A percentile compares a stretch with the other conserved stretches of the same genome.
Evolutionary conservation across 2,888 invertebrate species (phyloP).

Genomic region (Neocrepidodera transversa): DNA sequence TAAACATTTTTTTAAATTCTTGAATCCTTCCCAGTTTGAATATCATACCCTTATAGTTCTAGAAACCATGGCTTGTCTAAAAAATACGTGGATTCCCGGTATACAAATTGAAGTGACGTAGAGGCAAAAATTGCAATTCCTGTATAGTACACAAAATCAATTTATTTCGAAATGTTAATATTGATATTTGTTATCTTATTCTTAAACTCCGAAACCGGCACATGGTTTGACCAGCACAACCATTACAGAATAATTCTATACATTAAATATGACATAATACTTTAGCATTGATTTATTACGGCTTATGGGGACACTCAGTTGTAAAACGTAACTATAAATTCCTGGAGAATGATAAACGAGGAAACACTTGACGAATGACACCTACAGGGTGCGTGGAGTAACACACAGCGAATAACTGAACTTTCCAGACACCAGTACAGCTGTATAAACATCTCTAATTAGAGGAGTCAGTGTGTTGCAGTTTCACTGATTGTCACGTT

Average conservation of each 20-base stretch:
- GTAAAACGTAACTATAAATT: slow-evolving; percentile 44
- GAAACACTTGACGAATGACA: slow-evolving; percentile 44
- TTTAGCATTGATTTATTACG: slow-evolving; percentile 31
- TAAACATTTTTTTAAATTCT: no score
- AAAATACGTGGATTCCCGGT: no score
- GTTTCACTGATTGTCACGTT: neutral
- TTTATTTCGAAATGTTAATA: neutral
- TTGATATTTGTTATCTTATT: neutral
- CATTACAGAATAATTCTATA: slow-evolving; percentile 12
- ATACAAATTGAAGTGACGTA: no score
- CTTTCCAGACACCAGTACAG: slow-evolving; percentile 42
- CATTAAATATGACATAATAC: slow-evolving; percentile 40
- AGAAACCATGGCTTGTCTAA: no score
- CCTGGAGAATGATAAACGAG: slow-evolving; percentile 46
- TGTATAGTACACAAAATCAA: neutral
- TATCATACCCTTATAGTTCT: no score
- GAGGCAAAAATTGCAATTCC: neutral
- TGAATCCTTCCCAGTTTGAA: no score
- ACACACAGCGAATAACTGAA: slow-evolving; percentile 13
- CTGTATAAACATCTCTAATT: slow-evolving; percentile 50
- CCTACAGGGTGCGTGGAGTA: slow-evolving; percentile 30
- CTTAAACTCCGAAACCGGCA: neutral
- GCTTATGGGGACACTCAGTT: slow-evolving; percentile 29
- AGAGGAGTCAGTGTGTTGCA: slow-evolving; percentile 25
- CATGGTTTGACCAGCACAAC: slow-evolving; percentile 7